Percentiles rank a stretch among this genome's conserved stretches.
phyloP scores from a whole-genome alignment of 2,797 vertebrate species.

The Poeciliopsis gracilis region DNA sequence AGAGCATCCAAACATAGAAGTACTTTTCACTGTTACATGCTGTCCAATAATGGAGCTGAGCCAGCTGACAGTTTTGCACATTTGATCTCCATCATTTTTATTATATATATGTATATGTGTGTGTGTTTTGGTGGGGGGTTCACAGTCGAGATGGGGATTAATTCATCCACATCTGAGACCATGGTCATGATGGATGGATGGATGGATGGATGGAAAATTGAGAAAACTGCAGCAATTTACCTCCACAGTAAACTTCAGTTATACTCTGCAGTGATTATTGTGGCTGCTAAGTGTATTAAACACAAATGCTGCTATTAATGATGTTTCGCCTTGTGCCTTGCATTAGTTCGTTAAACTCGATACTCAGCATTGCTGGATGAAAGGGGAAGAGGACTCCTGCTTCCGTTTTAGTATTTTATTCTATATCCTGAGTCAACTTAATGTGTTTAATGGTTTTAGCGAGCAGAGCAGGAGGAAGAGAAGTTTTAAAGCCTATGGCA shows the following conservation, averaged over 20 bases:
- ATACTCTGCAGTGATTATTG: not conserved
- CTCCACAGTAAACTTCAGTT: not conserved
- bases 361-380: not conserved
- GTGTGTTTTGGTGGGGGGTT: not conserved
- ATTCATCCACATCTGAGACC: too few relatives aligned
- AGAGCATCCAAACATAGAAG: not conserved
- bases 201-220: too few relatives aligned
- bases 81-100: not conserved
- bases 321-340: not conserved
- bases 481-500: constrained; percentile 42
- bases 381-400: not conserved
- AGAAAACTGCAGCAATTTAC: too few relatives aligned
- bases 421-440: constrained; percentile 15
- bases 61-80: not conserved
- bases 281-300: not conserved
- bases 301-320: not conserved
- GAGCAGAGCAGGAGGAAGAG: constrained; percentile 27
- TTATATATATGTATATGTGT: not conserved
- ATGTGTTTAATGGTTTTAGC: constrained; percentile 46
- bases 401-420: constrained; percentile 19
- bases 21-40: not conserved
- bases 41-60: not conserved
- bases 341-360: not conserved
- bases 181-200: too few relatives aligned
- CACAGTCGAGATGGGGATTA: too few relatives aligned